phyloP scores from a whole-genome alignment of 2,113 vertebrate genomes.

The Meleagris gallopavo region DNA sequence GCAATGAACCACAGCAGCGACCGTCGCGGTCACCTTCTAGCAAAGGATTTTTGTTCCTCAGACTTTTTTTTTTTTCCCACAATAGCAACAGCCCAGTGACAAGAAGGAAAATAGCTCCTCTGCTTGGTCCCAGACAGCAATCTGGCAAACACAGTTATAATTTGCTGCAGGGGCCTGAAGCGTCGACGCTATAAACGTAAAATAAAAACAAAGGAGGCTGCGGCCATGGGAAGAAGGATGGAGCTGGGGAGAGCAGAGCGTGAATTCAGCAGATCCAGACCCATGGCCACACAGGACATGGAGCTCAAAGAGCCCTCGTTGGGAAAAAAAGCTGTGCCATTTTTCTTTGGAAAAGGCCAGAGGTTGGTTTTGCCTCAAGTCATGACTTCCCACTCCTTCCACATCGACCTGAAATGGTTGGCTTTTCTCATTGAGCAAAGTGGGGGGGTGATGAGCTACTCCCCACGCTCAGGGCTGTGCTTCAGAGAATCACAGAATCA shows the following conservation, averaged over 20 bases:
- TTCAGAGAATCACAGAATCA: too few relatives aligned
- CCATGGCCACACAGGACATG: fast-evolving
- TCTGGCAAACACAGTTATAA: constrained; percentile 67
- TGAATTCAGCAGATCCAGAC: not conserved
- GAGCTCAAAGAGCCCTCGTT: fast-evolving
- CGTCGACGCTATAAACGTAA: constrained; percentile 39
- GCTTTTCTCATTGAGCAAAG: not conserved
- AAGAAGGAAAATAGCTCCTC: constrained; percentile 39
- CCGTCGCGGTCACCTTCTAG: constrained; percentile 2
- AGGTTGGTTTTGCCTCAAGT: not conserved
- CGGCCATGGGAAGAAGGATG: not conserved
- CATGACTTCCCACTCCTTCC: not conserved
- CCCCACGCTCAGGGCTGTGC: fast-evolving
- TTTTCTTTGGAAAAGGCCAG: too few relatives aligned
- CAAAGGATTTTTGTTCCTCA: constrained; percentile 17
- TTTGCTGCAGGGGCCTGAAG: constrained; percentile 60
- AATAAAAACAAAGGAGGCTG: constrained; percentile 38
- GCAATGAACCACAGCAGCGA: constrained; percentile 8
- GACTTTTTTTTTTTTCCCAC: constrained; percentile 11
- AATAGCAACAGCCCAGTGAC: constrained; percentile 28
- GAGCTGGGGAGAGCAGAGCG: not conserved
- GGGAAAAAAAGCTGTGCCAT: not conserved
- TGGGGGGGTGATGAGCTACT: fast-evolving
- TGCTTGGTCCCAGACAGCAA: constrained; percentile 37
- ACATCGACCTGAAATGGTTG: fast-evolving